A percentile compares a stretch with the other conserved stretches of the same genome.
These are phyloP conservation scores for Olivierus martensii DNA, from an alignment of 1,140 invertebrate species.

Conservation along the genomic window DNA sequence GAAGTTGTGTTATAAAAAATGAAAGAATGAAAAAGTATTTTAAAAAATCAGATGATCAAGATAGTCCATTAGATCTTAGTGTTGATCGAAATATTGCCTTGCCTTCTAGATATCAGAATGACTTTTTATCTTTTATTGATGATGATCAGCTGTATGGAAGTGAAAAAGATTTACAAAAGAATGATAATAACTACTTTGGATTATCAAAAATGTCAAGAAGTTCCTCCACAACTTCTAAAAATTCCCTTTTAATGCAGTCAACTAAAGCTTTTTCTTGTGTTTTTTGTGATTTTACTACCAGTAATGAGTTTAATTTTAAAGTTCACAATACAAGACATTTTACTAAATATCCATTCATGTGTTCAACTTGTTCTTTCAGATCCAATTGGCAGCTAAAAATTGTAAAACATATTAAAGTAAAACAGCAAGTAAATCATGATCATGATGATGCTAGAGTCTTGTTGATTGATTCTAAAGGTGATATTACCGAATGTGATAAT, in stretches of 20 bases:
- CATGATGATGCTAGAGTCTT: conserved; percentile 60
- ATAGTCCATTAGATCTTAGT: too few relatives aligned
- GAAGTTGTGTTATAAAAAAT: too few relatives aligned
- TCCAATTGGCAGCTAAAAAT: conserved; percentile 95
- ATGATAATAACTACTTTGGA: too few relatives aligned
- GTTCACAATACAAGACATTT: conserved; percentile 83
- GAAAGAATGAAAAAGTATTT: too few relatives aligned
- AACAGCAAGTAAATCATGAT: conserved; percentile 55
- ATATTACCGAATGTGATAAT: too few relatives aligned
- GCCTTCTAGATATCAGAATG: too few relatives aligned
- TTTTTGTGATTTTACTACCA: conserved; percentile 78
- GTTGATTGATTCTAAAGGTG: conserved; percentile 49
- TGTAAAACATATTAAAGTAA: conserved; percentile 84
- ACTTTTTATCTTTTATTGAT: too few relatives aligned
- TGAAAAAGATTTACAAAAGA: too few relatives aligned
- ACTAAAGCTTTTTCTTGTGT: conserved; percentile 56
- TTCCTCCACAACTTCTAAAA: neutral
- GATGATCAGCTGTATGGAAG: too few relatives aligned
- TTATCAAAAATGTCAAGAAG: neutral
- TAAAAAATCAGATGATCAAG: too few relatives aligned
- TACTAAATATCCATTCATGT: conserved; percentile 87
- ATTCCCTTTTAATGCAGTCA: neutral
- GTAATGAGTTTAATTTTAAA: conserved; percentile 72
- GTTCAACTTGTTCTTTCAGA: conserved; percentile 79
- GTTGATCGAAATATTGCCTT: too few relatives aligned